phyloP scores from a whole-genome alignment of 2,113 vertebrate species.

The Tupaia chinensis region DNA sequence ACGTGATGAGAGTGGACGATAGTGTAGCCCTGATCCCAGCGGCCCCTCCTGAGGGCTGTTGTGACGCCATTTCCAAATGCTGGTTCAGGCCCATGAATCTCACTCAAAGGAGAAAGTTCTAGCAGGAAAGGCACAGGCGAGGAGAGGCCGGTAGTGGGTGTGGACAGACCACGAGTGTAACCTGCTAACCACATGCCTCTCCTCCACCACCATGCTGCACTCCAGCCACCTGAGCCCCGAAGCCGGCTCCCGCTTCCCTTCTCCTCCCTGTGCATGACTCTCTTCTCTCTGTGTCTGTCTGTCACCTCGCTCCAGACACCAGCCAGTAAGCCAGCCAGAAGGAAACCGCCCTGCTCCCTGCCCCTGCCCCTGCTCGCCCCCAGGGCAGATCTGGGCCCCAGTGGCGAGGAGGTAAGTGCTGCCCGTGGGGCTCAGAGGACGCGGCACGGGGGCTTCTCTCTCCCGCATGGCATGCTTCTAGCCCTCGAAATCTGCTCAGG shows the following conservation, averaged over 20 bases:
- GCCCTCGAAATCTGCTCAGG: neutral
- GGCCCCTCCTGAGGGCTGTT: neutral
- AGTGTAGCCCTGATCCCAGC: no score
- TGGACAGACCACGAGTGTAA: no score
- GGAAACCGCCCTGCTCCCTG: constrained; percentile 91
- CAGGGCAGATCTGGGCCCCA: constrained; percentile 86
- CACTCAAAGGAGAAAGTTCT: neutral
- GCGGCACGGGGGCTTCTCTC: neutral
- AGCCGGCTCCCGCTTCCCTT: neutral
- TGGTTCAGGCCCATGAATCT: neutral
- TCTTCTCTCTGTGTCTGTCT: constrained; percentile 75
- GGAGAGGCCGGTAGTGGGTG: neutral
- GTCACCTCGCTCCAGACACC: constrained; percentile 85
- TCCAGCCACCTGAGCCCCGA: neutral
- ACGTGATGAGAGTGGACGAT: neutral
- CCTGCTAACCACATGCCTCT: no score
- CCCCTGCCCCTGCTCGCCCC: constrained; percentile 86
- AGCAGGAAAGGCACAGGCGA: neutral
- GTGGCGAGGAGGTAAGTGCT: constrained; percentile 89
- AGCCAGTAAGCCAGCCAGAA: constrained; percentile 86
- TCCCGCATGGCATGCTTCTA: neutral
- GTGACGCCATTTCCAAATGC: neutral
- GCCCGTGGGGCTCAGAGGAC: neutral
- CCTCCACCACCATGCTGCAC: no score
- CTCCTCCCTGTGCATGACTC: constrained; percentile 71